phyloP scores from a whole-genome alignment of 2,888 invertebrate genomes.

The Gastracanthus pulcherrimus region DNA sequence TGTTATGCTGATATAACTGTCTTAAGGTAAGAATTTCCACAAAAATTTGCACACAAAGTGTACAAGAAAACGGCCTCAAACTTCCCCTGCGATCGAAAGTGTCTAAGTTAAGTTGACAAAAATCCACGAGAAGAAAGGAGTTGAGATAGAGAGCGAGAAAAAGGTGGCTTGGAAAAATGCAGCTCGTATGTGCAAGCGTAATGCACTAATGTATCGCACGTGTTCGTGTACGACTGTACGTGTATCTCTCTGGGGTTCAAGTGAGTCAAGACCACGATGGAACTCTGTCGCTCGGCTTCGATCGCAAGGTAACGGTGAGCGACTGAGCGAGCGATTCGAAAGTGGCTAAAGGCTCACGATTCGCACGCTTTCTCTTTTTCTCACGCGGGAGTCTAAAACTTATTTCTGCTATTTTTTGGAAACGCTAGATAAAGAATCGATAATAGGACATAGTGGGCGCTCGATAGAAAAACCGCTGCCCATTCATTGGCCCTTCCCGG shows the following conservation, averaged over 20 bases:
- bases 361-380: slow-evolving; percentile 20
- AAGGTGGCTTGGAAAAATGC: not conserved
- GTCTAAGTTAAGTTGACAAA: not conserved
- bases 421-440: not conserved
- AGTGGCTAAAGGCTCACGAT: slow-evolving; percentile 40
- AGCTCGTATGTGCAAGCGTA: too few species aligned
- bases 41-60: not conserved
- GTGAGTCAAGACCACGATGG: not conserved
- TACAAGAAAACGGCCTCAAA: not conserved
- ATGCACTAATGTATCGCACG: not conserved
- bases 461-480: not conserved
- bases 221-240: too few species aligned
- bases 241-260: not conserved
- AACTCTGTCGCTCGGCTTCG: slow-evolving; percentile 24
- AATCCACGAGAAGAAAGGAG: not conserved
- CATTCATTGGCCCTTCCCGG: not conserved
- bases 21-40: not conserved
- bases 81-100: not conserved
- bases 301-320: not conserved
- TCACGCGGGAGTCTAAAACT: not conserved
- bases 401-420: not conserved
- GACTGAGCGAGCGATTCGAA: slow-evolving; percentile 28
- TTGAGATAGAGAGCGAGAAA: not conserved
- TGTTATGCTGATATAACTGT: too few species aligned
- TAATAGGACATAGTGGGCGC: not conserved